These are phyloP conservation scores for Vollenhovia emeryi DNA, from an alignment of 1,140 invertebrate species.

Conservation along the genomic window DNA sequence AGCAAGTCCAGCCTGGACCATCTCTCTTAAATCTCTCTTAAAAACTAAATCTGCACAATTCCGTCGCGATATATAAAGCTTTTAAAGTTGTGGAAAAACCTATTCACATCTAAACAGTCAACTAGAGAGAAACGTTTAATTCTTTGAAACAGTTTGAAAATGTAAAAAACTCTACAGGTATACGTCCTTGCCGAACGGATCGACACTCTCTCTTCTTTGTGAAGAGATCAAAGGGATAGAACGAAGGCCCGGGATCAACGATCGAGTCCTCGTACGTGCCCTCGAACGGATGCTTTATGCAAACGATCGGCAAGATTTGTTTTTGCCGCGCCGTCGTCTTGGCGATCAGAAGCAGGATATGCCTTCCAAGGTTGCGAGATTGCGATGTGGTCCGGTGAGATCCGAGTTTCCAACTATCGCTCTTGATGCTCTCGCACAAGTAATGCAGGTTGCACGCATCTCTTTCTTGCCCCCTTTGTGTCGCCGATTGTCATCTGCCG, in stretches of 20 bases:
- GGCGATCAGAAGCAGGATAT: conserved; percentile 49
- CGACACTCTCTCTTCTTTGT: not conserved
- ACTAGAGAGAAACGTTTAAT: no score
- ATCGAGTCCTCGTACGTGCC: not conserved
- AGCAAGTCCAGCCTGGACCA: no score
- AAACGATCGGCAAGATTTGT: conserved; percentile 39
- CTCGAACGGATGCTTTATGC: conserved; percentile 22
- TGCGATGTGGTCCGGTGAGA: conserved; percentile 23
- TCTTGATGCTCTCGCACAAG: no score
- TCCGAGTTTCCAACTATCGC: conserved; percentile 22
- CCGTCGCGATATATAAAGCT: not conserved
- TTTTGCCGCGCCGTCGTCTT: conserved; percentile 18
- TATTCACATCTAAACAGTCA: no score
- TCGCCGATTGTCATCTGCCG: not conserved
- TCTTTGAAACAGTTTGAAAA: not conserved
- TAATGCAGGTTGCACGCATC: conserved; percentile 12
- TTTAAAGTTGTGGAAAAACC: not conserved
- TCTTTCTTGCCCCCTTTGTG: not conserved
- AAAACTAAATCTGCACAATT: not conserved
- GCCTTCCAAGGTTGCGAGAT: conserved; percentile 34
- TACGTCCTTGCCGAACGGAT: not conserved
- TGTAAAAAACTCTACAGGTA: not conserved
- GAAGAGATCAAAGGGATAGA: not conserved
- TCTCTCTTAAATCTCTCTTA: not conserved
- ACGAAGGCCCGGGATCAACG: not conserved